Evolutionary conservation across 2,113 vertebrate genomes (phyloP).

Genomic region (Rhagologus leucostigma): DNA sequence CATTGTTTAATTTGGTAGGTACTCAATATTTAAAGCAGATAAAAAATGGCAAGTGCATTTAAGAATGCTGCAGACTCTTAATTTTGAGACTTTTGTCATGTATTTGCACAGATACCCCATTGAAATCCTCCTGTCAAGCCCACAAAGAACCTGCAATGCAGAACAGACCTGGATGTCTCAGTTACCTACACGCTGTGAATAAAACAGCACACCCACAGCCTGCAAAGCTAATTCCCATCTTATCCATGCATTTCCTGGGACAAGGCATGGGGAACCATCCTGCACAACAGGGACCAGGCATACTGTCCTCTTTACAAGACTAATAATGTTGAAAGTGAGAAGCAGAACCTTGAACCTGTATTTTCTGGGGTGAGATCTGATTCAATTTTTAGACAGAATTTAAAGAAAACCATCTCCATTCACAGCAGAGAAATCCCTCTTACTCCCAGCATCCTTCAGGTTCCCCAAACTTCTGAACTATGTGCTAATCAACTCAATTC

Average conservation of each 20-base stretch:
- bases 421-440: background rate
- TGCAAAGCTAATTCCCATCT: background rate
- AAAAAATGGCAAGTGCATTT: background rate
- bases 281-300: background rate
- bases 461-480: background rate
- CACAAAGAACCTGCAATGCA: background rate
- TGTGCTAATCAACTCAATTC: background rate
- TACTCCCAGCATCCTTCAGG: background rate
- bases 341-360: background rate
- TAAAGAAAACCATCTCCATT: background rate
- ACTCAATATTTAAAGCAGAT: background rate
- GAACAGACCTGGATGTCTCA: background rate
- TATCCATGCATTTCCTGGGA: background rate
- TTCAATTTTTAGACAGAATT: background rate
- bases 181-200: background rate
- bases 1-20: background rate
- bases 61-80: background rate
- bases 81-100: background rate
- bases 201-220: background rate
- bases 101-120: background rate
- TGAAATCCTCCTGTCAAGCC: background rate
- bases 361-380: background rate
- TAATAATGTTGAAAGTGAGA: background rate
- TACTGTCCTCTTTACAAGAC: background rate
- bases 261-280: background rate